Percentiles rank a stretch among this genome's conserved stretches.
These are phyloP conservation scores for Neolamprologus cancellatus DNA, from an alignment of 2,113 vertebrate genomes.

Conservation along the genomic window DNA sequence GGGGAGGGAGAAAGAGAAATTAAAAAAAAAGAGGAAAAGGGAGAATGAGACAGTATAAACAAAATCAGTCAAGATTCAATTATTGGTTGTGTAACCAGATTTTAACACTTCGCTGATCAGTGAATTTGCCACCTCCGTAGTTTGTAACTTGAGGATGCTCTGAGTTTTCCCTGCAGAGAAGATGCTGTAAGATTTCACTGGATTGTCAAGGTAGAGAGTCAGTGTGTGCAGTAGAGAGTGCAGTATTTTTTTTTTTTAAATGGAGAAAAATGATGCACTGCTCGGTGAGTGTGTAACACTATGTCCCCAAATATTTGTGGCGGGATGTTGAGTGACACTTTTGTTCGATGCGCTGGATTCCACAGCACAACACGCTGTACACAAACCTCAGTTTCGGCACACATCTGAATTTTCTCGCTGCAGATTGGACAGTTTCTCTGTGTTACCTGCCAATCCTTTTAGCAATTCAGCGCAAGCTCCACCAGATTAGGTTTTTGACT, in stretches of 20 bases:
- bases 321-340: background rate
- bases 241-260: background rate
- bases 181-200: background rate
- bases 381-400: background rate
- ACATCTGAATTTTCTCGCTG: background rate
- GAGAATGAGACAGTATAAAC: background rate
- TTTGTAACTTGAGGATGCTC: background rate
- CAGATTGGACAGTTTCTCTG: background rate
- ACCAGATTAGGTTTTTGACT: background rate
- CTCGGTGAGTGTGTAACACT: background rate
- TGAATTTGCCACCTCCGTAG: background rate
- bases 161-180: background rate
- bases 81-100: background rate
- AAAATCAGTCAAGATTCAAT: conserved; percentile 5
- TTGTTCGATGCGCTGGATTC: background rate
- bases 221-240: background rate
- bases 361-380: background rate
- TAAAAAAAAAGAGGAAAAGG: background rate
- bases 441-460: background rate
- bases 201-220: background rate
- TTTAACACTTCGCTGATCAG: background rate
- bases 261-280: background rate
- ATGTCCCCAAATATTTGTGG: background rate
- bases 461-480: background rate
- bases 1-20: background rate